These are phyloP conservation scores for Drymodes brunneopygia DNA, from an alignment of 2,113 vertebrate genomes.

Conservation along the genomic window DNA sequence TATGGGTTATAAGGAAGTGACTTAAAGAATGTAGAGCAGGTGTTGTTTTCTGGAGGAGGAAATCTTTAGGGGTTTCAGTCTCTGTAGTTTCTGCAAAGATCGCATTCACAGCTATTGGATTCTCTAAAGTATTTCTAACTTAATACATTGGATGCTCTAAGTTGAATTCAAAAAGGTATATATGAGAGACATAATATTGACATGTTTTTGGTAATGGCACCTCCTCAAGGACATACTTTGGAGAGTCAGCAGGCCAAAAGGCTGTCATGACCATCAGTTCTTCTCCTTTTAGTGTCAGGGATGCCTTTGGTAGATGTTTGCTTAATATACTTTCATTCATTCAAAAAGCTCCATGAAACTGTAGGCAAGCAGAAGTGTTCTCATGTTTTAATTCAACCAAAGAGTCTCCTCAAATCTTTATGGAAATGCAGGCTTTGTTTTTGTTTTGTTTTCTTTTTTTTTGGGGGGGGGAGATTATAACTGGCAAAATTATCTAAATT, in stretches of 20 bases:
- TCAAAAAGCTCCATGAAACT: background rate
- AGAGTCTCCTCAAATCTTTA: background rate
- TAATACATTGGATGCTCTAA: background rate
- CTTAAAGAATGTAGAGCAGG: background rate
- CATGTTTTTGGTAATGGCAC: background rate
- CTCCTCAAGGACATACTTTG: background rate
- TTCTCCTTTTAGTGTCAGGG: background rate
- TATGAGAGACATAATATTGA: background rate
- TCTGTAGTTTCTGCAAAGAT: background rate
- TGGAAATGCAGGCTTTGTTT: background rate
- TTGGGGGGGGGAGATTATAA: background rate
- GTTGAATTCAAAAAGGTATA: background rate
- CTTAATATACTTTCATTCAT: background rate
- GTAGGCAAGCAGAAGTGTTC: background rate
- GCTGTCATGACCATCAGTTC: background rate
- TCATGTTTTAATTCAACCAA: background rate
- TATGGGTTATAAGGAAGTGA: background rate
- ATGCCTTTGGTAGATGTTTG: background rate
- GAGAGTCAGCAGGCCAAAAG: background rate
- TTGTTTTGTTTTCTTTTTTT: background rate
- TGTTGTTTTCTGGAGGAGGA: background rate
- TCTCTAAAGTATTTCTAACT: background rate
- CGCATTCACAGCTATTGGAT: background rate
- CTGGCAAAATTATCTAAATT: background rate
- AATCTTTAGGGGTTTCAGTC: background rate